Evolutionary conservation across 1,140 invertebrate genomes (phyloP).

Genomic region (Diplogasteroides magnus): DNA sequence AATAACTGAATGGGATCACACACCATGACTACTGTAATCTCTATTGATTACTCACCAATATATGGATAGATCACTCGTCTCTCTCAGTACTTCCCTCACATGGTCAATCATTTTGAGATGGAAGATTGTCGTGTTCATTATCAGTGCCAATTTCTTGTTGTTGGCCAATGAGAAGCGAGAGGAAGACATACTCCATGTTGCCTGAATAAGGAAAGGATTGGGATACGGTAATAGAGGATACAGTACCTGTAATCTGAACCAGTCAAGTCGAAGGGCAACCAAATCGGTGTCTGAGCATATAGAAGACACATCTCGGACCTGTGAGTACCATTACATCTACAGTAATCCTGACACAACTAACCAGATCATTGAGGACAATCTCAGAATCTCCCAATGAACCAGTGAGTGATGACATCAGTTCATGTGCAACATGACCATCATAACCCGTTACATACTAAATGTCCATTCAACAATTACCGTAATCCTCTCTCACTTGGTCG

Average conservation of each 20-base stretch:
- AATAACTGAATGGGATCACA: slow-evolving; percentile 38
- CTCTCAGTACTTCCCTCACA: slow-evolving; percentile 90
- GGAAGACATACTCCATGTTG: slow-evolving; percentile 81
- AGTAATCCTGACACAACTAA: neutral
- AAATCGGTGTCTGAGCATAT: slow-evolving; percentile 57
- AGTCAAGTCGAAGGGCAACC: slow-evolving; percentile 84
- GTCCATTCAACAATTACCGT: neutral
- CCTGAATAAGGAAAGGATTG: slow-evolving; percentile 55
- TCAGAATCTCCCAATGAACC: slow-evolving; percentile 24
- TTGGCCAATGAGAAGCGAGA: slow-evolving; percentile 76
- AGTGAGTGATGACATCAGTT: slow-evolving; percentile 67
- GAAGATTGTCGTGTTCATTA: slow-evolving; percentile 90
- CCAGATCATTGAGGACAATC: slow-evolving; percentile 25
- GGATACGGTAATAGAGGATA: neutral
- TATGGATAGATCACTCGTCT: slow-evolving; percentile 91
- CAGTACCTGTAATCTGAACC: slow-evolving; percentile 80
- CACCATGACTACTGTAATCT: neutral
- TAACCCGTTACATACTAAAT: slow-evolving; percentile 67
- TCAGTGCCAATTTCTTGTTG: slow-evolving; percentile 76
- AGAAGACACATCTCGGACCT: neutral
- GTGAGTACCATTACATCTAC: neutral
- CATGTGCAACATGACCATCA: slow-evolving; percentile 83
- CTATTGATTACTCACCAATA: slow-evolving; percentile 67
- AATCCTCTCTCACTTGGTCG: slow-evolving; percentile 62
- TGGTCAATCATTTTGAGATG: slow-evolving; percentile 98